phyloP scores from a whole-genome alignment of 2,113 vertebrate genomes.

The Mohoua ochrocephala region DNA sequence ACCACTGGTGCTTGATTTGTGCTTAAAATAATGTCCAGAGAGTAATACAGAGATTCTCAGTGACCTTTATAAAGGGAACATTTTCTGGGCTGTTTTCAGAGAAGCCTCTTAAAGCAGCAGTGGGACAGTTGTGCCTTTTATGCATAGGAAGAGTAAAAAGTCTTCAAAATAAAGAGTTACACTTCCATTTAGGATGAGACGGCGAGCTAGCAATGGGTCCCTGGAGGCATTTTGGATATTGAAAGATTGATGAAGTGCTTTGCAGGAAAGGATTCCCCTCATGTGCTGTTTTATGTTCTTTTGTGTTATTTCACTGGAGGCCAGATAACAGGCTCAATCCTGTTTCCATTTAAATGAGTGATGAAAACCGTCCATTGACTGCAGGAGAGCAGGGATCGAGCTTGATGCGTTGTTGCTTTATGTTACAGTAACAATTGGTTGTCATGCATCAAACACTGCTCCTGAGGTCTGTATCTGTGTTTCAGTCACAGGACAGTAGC shows the following conservation, averaged over 20 bases:
- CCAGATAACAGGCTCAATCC: constrained; percentile 24
- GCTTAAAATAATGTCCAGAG: not conserved
- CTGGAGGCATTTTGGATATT: not conserved
- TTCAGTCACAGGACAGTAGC: not conserved
- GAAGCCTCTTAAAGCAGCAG: not conserved
- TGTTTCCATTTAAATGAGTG: constrained; percentile 21
- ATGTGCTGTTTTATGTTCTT: constrained; percentile 10
- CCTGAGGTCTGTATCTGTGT: not conserved
- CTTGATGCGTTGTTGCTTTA: not conserved
- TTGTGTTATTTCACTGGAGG: constrained; percentile 38
- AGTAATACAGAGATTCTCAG: not conserved
- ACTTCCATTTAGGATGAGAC: not conserved
- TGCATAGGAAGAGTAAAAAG: not conserved
- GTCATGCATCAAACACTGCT: not conserved
- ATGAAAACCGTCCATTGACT: constrained; percentile 22
- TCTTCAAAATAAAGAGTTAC: not conserved
- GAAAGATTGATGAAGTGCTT: constrained; percentile 42
- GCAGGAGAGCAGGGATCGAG: not conserved
- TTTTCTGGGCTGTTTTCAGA: not conserved
- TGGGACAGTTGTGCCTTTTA: not conserved
- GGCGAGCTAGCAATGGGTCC: not conserved
- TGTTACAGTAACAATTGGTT: not conserved
- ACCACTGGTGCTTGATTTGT: not conserved
- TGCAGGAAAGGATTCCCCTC: constrained; percentile 14
- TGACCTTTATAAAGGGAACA: not conserved